Conservation (phyloP, 1,140 invertebrate species). For the Drosophila sucinea region DNA sequence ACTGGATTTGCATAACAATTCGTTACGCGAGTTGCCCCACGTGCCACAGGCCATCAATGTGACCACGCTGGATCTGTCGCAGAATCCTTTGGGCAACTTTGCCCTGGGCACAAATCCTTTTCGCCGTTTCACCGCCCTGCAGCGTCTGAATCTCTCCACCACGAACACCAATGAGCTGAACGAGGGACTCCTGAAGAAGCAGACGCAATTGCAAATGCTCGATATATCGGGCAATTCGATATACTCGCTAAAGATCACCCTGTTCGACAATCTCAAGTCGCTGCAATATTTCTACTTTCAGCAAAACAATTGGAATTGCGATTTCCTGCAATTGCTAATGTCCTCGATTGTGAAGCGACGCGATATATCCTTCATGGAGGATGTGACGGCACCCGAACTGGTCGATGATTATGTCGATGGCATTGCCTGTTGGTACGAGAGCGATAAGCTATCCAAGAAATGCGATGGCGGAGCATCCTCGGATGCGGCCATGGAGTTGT, state of each 20-base stretch:
- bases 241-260: conserved; percentile 72
- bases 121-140: conserved; percentile 60
- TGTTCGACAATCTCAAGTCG: conserved; percentile 73
- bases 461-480: conserved; percentile 56
- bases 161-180: conserved; percentile 64
- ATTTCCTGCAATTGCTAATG: conserved; percentile 77
- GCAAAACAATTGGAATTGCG: conserved; percentile 81
- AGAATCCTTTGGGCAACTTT: conserved; percentile 72
- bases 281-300: conserved; percentile 82
- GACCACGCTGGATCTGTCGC: conserved; percentile 68
- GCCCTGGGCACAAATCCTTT: conserved; percentile 61
- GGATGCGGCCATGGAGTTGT: conserved; percentile 72
- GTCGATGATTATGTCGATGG: conserved; percentile 80
- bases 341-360: conserved; percentile 72
- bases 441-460: conserved; percentile 68
- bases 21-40: conserved; percentile 70
- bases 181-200: conserved; percentile 77
- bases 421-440: conserved; percentile 80
- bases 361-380: conserved; percentile 77
- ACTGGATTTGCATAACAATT: conserved; percentile 78
- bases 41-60: conserved; percentile 70
- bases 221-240: conserved; percentile 74
- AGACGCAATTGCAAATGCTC: conserved; percentile 65
- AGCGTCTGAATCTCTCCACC: conserved; percentile 67
- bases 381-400: conserved; percentile 68